Percentiles rank a stretch among this genome's conserved stretches.
phyloP scores from a whole-genome alignment of 1,140 invertebrate species.

The Aphaenogaster ashmeadi region DNA sequence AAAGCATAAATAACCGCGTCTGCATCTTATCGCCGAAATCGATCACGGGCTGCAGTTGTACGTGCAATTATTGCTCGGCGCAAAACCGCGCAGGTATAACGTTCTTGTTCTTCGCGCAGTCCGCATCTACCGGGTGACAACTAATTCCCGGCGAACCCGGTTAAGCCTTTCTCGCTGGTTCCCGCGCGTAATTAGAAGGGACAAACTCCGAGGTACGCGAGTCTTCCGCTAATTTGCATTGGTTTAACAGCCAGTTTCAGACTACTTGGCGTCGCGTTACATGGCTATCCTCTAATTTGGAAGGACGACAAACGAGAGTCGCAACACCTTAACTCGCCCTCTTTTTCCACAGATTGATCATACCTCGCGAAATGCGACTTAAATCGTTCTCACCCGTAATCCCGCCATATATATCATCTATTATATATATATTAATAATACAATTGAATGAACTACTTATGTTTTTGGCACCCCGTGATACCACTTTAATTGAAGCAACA shows the following conservation, averaged over 20 bases:
- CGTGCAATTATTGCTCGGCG: slow-evolving; percentile 48
- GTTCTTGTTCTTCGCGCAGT: slow-evolving; percentile 38
- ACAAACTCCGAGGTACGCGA: slow-evolving; percentile 57
- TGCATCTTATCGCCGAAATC: slow-evolving; percentile 49
- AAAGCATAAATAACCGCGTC: slow-evolving; percentile 49
- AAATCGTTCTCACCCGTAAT: slow-evolving; percentile 13
- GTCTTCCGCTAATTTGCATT: slow-evolving; percentile 78
- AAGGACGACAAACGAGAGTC: slow-evolving; percentile 45
- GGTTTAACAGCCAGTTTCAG: slow-evolving; percentile 80
- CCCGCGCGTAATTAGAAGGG: slow-evolving; percentile 77
- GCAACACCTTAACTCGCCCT: slow-evolving; percentile 1
- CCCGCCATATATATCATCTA: not conserved
- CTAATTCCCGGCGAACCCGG: slow-evolving; percentile 68
- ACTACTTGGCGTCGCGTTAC: slow-evolving; percentile 79
- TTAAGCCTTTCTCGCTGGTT: slow-evolving; percentile 75
- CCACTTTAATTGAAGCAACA: too few species aligned
- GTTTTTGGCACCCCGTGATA: too few species aligned
- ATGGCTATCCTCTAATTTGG: slow-evolving; percentile 79
- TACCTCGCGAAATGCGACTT: not conserved
- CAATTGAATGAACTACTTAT: too few species aligned
- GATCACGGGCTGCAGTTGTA: slow-evolving; percentile 38
- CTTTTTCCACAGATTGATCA: slow-evolving; percentile 25
- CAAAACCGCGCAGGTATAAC: slow-evolving; percentile 45
- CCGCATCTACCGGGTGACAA: slow-evolving; percentile 54
- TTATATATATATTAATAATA: not conserved